Percentiles rank a stretch among this genome's conserved stretches.
Evolutionary conservation across 2,888 invertebrate species (phyloP).

Genomic region (Pteria penguin): DNA sequence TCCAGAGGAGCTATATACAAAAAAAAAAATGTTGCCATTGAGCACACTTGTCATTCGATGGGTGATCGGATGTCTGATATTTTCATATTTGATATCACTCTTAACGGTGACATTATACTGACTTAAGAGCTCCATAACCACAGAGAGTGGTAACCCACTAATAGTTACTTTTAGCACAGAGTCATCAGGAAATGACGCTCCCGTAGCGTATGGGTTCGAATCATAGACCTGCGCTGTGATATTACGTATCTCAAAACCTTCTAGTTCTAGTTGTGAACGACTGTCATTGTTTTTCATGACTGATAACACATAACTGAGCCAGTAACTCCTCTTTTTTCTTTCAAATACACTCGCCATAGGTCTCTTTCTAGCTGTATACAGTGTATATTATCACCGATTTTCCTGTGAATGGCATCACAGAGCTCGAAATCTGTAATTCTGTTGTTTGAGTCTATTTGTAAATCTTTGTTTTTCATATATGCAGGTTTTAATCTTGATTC

Average conservation of each 20-base stretch:
- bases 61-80: conserved; percentile 2
- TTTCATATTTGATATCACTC: conserved; percentile 5
- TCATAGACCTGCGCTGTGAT: conserved; percentile 8
- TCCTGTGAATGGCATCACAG: too few relatives aligned
- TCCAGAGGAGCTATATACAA: background rate
- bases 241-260: conserved; percentile 2
- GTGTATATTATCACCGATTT: conserved; percentile 2
- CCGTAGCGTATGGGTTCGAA: background rate
- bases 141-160: background rate
- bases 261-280: background rate
- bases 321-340: too few relatives aligned
- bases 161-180: conserved; percentile 2
- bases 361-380: conserved; percentile 2
- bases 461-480: too few relatives aligned
- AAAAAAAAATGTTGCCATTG: conserved; percentile 2
- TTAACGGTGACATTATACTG: background rate
- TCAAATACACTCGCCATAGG: conserved; percentile 6
- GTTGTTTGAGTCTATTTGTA: too few relatives aligned
- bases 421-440: too few relatives aligned
- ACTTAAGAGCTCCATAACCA: background rate
- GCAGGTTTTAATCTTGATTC: too few relatives aligned
- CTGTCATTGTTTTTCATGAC: background rate
- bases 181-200: background rate
- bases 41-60: conserved; percentile 11
- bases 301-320: too few relatives aligned